Percentiles rank a stretch among this genome's conserved stretches.
phyloP scores from a whole-genome alignment of 2,888 invertebrate species.

The Xanthia togata region DNA sequence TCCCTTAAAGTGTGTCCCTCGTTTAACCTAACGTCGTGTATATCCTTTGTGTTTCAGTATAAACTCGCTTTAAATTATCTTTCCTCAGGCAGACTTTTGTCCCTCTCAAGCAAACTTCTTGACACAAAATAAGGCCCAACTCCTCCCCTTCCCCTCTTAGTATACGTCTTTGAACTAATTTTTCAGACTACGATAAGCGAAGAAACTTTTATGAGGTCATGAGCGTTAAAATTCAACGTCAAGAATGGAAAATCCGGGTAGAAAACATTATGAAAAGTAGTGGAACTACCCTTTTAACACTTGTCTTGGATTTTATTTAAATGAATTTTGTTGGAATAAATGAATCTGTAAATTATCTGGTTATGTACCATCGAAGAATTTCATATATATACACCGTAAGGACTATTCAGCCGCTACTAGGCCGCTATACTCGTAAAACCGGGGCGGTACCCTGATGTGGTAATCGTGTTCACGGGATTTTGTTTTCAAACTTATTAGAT shows the following conservation, averaged over 20 bases:
- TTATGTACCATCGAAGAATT: too few species aligned
- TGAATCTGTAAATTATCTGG: constrained; percentile 19
- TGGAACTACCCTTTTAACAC: constrained; percentile 35
- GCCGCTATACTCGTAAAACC: too few species aligned
- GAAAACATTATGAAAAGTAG: constrained; percentile 49
- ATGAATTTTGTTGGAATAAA: constrained; percentile 45
- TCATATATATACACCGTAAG: too few species aligned
- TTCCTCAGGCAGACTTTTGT: constrained; percentile 4
- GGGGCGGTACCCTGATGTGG: too few species aligned
- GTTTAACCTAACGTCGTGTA: not conserved
- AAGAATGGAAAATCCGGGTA: constrained; percentile 56
- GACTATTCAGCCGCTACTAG: too few species aligned
- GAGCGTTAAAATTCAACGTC: constrained; percentile 66
- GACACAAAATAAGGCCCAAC: constrained; percentile 32
- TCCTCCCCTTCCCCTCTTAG: constrained; percentile 24
- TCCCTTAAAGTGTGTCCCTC: not conserved
- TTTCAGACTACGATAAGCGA: constrained; percentile 67
- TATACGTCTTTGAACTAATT: constrained; percentile 69
- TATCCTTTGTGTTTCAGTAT: not conserved
- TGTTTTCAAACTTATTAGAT: too few species aligned
- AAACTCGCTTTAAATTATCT: constrained; percentile 14
- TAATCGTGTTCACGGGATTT: too few species aligned
- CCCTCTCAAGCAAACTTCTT: not conserved
- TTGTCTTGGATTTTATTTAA: constrained; percentile 36
- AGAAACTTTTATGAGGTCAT: constrained; percentile 57